phyloP scores from a whole-genome alignment of 2,797 vertebrate genomes.

The Lophotriccus pileatus region DNA sequence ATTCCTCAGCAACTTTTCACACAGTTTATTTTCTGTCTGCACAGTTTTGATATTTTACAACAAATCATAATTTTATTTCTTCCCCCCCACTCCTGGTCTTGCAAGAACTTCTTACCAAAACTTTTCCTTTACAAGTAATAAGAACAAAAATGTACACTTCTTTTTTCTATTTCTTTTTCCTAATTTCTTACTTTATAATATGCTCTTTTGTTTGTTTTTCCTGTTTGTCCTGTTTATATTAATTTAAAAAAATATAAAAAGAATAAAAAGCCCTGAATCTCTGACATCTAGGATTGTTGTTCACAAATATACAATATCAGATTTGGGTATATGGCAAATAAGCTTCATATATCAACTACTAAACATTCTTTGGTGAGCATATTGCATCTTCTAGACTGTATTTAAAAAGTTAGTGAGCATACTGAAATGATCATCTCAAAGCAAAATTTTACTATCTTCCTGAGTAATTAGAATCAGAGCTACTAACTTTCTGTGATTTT shows the following conservation, averaged over 20 bases:
- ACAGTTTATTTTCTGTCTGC: neutral
- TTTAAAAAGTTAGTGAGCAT: neutral
- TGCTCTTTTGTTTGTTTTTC: neutral
- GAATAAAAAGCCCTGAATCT: neutral
- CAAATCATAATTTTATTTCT: neutral
- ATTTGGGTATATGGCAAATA: neutral
- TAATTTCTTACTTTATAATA: neutral
- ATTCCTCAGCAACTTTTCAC: neutral
- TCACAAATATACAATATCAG: neutral
- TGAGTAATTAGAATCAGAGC: rapidly evolving
- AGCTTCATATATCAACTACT: neutral
- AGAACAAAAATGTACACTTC: neutral
- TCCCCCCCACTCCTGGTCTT: rapidly evolving
- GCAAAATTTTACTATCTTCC: neutral
- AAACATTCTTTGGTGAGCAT: neutral
- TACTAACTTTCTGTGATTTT: neutral
- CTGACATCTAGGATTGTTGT: neutral
- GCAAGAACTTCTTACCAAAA: neutral
- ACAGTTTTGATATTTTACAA: neutral
- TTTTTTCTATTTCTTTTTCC: neutral
- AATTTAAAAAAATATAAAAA: neutral
- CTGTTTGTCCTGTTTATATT: neutral
- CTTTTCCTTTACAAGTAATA: neutral
- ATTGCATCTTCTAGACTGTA: neutral
- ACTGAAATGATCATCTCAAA: neutral